Evolutionary conservation across 2,113 vertebrate genomes (phyloP).

Genomic region (Puffinus mauretanicus): DNA sequence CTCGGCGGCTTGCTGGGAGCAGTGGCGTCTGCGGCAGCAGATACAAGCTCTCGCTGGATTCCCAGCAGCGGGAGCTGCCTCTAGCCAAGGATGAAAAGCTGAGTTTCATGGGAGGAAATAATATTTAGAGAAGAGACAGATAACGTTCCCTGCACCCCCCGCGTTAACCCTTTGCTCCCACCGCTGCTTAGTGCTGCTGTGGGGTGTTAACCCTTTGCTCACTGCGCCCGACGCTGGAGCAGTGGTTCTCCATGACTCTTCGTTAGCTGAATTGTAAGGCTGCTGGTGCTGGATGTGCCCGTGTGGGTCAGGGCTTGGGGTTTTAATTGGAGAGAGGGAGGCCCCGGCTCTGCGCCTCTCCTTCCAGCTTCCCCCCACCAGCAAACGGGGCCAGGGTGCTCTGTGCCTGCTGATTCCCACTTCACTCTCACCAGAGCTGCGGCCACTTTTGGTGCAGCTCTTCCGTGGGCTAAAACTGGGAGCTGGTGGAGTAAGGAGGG

Average conservation of each 20-base stretch:
- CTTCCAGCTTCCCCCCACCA: not conserved
- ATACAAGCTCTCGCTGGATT: constrained; percentile 55
- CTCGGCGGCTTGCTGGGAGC: constrained; percentile 53
- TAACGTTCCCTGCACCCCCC: not conserved
- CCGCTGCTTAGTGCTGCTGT: not conserved
- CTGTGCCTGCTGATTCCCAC: not conserved
- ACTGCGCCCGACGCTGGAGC: rapidly evolving
- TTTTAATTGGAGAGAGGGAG: not conserved
- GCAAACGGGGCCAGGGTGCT: rapidly evolving
- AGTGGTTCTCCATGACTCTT: not conserved
- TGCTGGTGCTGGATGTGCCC: not conserved
- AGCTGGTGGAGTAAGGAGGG: not conserved
- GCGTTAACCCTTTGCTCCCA: not conserved
- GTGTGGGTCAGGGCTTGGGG: not conserved
- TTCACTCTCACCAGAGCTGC: not conserved
- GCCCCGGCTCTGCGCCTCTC: not conserved
- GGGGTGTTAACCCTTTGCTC: not conserved
- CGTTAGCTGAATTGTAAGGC: not conserved
- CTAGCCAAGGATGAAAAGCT: constrained; percentile 70
- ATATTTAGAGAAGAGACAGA: constrained; percentile 66
- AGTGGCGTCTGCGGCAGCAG: constrained; percentile 45
- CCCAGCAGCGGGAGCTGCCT: constrained; percentile 68
- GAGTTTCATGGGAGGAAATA: constrained; percentile 69
- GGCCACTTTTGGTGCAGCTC: not conserved
- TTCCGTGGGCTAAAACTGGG: not conserved